Percentiles rank a stretch among this genome's conserved stretches.
Evolutionary conservation across 2,888 invertebrate species (phyloP).

Genomic region (Agrypnus murinus): DNA sequence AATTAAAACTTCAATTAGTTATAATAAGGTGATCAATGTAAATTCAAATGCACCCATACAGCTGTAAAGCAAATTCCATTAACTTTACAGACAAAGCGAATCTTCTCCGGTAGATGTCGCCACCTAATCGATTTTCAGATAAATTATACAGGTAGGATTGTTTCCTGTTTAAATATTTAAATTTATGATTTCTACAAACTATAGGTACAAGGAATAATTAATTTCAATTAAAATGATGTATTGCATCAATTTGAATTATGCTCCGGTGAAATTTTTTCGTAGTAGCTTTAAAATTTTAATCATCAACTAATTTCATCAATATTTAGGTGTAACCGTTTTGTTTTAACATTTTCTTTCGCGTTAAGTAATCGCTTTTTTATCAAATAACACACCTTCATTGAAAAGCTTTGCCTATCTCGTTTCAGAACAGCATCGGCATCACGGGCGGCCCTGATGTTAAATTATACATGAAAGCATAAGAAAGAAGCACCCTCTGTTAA

Average conservation of each 20-base stretch:
- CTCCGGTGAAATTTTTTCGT: no score
- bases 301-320: no score
- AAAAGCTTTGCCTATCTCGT: slow-evolving; percentile 11
- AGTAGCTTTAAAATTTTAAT: no score
- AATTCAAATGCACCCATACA: slow-evolving; percentile 1
- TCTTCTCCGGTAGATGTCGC: slow-evolving; percentile 25
- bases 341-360: not conserved
- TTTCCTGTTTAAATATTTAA: no score
- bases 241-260: no score
- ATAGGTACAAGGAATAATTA: no score
- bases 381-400: not conserved
- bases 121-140: slow-evolving; percentile 11
- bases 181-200: no score
- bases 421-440: slow-evolving; percentile 4
- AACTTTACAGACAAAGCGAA: not conserved
- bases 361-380: slow-evolving; percentile 11
- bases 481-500: slow-evolving; percentile 21
- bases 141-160: no score
- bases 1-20: not conserved
- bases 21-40: no score
- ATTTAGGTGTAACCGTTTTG: not conserved
- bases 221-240: no score
- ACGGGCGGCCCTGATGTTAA: slow-evolving; percentile 13
- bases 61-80: slow-evolving; percentile 15
- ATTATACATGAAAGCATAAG: slow-evolving; percentile 25